Evolutionary conservation across 2,888 invertebrate species (phyloP).

Genomic region (Epinotia demarniana): DNA sequence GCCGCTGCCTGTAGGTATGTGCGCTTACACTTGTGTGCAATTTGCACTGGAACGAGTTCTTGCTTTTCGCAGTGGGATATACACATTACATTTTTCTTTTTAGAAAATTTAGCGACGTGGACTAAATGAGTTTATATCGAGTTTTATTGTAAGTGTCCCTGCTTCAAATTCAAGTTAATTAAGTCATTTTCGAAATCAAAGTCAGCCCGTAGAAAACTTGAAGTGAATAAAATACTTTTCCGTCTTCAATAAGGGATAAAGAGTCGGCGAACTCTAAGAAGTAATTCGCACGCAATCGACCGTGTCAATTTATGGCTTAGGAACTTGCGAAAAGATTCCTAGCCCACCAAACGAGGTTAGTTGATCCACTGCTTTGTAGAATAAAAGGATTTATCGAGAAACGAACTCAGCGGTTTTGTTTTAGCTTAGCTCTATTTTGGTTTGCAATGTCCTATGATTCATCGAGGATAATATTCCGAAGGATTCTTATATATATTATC

Average conservation of each 20-base stretch:
- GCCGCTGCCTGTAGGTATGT: constrained; percentile 53
- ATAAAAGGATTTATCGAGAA: constrained; percentile 53
- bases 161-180: constrained; percentile 11
- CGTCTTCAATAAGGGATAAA: constrained; percentile 54
- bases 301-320: constrained; percentile 68
- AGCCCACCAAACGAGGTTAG: constrained; percentile 57
- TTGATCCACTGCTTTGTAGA: constrained; percentile 57
- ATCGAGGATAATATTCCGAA: constrained; percentile 28
- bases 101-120: not conserved
- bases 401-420: constrained; percentile 34
- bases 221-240: constrained; percentile 46
- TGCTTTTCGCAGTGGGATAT: constrained; percentile 16
- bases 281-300: constrained; percentile 70
- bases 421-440: constrained; percentile 16
- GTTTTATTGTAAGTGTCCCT: not conserved
- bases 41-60: constrained; percentile 40
- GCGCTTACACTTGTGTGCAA: constrained; percentile 39
- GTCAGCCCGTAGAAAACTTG: constrained; percentile 7
- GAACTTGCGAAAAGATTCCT: constrained; percentile 62
- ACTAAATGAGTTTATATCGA: not conserved
- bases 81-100: constrained; percentile 1
- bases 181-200: constrained; percentile 2
- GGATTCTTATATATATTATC: not conserved
- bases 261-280: constrained; percentile 62
- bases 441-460: constrained; percentile 25